Evolutionary conservation across 2,797 vertebrate genomes (phyloP), one percentile per base, ranked within the genome.

Genomic region (Fundulus diaphanus): DNA sequence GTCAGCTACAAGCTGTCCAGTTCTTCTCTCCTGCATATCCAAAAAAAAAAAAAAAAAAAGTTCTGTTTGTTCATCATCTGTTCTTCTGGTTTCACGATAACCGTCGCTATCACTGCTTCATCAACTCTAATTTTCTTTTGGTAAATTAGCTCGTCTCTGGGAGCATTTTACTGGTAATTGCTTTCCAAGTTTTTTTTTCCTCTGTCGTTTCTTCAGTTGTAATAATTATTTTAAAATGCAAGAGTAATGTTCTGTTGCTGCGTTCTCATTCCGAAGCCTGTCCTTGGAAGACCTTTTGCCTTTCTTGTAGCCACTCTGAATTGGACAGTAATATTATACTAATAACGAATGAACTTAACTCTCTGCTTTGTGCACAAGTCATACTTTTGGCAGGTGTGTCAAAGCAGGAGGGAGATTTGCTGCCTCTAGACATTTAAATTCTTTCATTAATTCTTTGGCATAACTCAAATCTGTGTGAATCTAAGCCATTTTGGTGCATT

Each of bases 1-100:
- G 89, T 91, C 87, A 83, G 86, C 88, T 78, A 90, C 91, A 92
- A 92, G 92, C 92, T 93, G 92, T 93, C 90, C 89, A 85, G 89
- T 88, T 90, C 90, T 79, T 85, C 87, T 84, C 73, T 92, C 82
- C 84, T 85, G 84, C 83, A 77, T 72, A 84, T 89, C 75, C 29
- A 22, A 42, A 24, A 71, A 70, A 84, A 77, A 82, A 57, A 22
- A 57, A 22, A 42, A 24, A 71, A 70, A 84, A 77, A 82, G 84
- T 83, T 79, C 67, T 77, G 79, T 93, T 88, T 90, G 86, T 81
- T 85, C 83, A 51, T 59, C 22, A 76, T 67, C 72, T 80, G 49
- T 83, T 84, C 66, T 66, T 63, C 42, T 65, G 27, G 48, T 78
- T 82, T 77, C 80, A 85, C 72, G 46, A 84, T 88, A 82, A 51